Percentiles rank a stretch among this genome's conserved stretches.
Evolutionary conservation across 1,140 invertebrate genomes (phyloP).

Genomic region (Fopius arisanus): DNA sequence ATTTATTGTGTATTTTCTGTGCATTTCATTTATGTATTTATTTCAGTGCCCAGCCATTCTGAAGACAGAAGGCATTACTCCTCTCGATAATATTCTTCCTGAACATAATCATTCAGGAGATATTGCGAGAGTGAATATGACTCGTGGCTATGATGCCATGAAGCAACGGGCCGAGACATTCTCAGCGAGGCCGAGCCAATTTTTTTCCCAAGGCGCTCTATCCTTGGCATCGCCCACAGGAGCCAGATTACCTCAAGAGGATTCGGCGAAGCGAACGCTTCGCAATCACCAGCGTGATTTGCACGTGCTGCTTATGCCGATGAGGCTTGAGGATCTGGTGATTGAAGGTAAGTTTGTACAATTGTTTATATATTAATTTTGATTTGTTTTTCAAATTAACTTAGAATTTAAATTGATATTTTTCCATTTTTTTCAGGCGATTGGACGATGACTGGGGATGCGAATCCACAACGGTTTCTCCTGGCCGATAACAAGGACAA

Average conservation of each 20-base stretch:
- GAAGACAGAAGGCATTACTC: not conserved
- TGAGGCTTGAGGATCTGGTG: not conserved
- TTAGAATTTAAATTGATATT: not conserved
- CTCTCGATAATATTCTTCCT: not conserved
- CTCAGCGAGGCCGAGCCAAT: not conserved
- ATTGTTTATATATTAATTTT: not conserved
- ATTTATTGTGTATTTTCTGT: slow-evolving; percentile 23
- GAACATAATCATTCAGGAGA: not conserved
- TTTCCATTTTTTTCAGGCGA: not conserved
- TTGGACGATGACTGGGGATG: not conserved
- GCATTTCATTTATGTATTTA: not conserved
- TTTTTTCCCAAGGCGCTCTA: not conserved
- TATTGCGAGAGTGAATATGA: not conserved
- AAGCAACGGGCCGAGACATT: not conserved
- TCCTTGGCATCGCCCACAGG: not conserved
- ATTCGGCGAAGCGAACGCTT: not conserved
- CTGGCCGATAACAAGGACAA: not conserved
- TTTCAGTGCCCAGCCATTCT: not conserved
- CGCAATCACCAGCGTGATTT: not conserved
- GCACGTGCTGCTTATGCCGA: not conserved
- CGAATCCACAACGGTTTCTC: not conserved
- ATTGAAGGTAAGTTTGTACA: not conserved
- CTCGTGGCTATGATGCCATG: not conserved
- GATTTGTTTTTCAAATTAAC: not conserved
- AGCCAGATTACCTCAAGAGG: not conserved